A percentile compares a stretch with the other conserved stretches of the same genome.
These are phyloP conservation scores for Pipa parva DNA, from an alignment of 2,113 vertebrate species.

Conservation along the genomic window DNA sequence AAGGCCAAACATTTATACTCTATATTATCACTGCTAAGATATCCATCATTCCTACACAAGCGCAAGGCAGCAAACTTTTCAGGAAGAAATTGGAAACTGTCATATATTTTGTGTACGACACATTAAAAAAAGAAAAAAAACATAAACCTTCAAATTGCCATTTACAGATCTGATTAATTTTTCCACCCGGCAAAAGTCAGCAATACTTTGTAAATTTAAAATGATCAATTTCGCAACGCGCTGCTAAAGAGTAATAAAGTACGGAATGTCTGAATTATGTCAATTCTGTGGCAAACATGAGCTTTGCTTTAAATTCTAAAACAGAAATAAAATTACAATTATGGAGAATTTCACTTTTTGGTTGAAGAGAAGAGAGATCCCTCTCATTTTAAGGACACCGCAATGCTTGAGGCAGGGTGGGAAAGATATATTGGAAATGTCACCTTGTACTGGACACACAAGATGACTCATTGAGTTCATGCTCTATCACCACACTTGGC, in stretches of 20 bases:
- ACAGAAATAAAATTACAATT: constrained; percentile 34
- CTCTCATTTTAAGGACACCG: background rate
- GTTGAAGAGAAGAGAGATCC: too few species aligned
- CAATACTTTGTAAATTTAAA: constrained; percentile 48
- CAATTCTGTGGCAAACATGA: constrained; percentile 6
- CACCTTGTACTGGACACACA: too few species aligned
- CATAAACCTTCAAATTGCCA: constrained; percentile 48
- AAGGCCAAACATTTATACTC: constrained; percentile 49
- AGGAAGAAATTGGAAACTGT: constrained; percentile 52
- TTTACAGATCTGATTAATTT: constrained; percentile 53
- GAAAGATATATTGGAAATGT: too few species aligned
- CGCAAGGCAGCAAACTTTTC: constrained; percentile 49
- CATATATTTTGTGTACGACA: constrained; percentile 54
- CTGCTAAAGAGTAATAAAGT: constrained; percentile 48
- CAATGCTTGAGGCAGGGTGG: background rate
- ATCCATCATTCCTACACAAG: constrained; percentile 53
- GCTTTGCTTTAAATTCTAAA: constrained; percentile 35
- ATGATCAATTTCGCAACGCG: constrained; percentile 50
- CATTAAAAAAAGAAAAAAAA: constrained; percentile 52
- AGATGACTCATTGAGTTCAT: too few species aligned
- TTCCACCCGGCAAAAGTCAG: constrained; percentile 46
- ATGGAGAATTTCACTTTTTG: too few species aligned
- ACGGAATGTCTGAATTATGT: constrained; percentile 45
- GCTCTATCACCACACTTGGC: too few species aligned
- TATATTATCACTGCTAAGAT: constrained; percentile 55